A percentile compares a stretch with the other conserved stretches of the same genome.
These are phyloP conservation scores for Nemopilema nomurai DNA, from an alignment of 30 jellyfish, hydroid and myxozoan genomes.

Conservation along the genomic window DNA sequence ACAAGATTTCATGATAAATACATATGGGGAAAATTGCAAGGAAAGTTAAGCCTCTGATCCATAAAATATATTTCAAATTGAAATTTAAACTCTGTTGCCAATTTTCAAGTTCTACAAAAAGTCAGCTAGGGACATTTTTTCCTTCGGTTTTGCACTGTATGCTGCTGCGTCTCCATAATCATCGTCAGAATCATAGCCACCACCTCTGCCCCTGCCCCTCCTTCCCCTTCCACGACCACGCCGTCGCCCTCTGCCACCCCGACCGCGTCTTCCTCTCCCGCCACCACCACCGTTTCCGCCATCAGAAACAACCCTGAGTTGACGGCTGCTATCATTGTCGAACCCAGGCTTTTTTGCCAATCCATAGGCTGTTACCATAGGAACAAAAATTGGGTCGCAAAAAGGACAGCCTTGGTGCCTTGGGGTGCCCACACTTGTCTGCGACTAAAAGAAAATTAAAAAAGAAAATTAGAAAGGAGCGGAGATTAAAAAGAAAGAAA, in stretches of 20 bases:
- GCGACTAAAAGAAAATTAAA: constrained; percentile 22
- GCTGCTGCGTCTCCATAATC: constrained; percentile 31
- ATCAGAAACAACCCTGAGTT: too few species aligned
- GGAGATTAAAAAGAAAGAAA: too few species aligned
- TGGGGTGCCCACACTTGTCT: constrained; percentile 25
- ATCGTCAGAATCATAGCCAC: constrained; percentile 59
- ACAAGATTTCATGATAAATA: neutral
- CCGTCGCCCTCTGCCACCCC: constrained; percentile 72
- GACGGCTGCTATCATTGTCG: constrained; percentile 1
- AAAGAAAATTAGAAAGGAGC: too few species aligned
- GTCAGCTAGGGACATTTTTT: constrained; percentile 64
- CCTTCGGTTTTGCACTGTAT: constrained; percentile 51
- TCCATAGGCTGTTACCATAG: constrained; percentile 47
- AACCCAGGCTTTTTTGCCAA: constrained; percentile 4
- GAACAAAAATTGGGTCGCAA: constrained; percentile 72
- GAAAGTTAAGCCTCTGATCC: neutral
- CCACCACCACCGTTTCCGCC: constrained; percentile 65
- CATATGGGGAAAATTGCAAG: neutral
- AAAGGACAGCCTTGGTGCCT: constrained; percentile 79
- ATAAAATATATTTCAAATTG: too few species aligned
- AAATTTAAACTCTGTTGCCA: neutral
- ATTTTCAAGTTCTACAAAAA: constrained; percentile 5
- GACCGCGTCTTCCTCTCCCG: constrained; percentile 59
- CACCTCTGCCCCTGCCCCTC: constrained; percentile 49
- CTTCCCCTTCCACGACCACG: constrained; percentile 80